These are phyloP conservation scores for Eupsittula cactorum DNA, from an alignment of 2,113 vertebrate genomes.

Conservation along the genomic window DNA sequence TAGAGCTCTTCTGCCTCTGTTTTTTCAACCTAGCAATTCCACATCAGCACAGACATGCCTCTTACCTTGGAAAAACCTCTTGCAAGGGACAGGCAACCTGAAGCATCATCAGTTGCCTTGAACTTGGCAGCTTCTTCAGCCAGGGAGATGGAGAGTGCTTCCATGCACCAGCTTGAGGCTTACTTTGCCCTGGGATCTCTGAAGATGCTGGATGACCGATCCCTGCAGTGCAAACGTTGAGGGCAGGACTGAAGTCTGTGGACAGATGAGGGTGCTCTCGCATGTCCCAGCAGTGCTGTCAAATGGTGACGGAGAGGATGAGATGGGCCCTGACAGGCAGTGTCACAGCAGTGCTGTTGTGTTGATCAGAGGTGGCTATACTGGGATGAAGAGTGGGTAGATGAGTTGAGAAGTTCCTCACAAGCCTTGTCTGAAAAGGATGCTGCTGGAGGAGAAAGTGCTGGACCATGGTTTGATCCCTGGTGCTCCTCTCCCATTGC, in stretches of 20 bases:
- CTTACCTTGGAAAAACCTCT: neutral
- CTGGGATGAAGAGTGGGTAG: neutral
- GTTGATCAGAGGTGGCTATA: neutral
- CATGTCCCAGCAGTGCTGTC: neutral
- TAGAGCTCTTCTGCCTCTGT: neutral
- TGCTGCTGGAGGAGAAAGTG: neutral
- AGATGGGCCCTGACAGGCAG: neutral
- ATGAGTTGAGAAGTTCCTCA: neutral
- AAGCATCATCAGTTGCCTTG: neutral
- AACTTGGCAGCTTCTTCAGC: neutral
- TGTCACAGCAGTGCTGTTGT: neutral
- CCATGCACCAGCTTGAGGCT: neutral
- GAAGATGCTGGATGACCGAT: neutral
- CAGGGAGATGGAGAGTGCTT: rapidly evolving
- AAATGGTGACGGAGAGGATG: neutral
- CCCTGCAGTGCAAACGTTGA: rapidly evolving
- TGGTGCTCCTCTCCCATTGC: neutral
- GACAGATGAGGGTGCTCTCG: rapidly evolving
- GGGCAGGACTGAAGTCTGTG: neutral
- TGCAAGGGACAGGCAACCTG: neutral
- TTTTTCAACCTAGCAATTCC: neutral
- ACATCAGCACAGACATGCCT: rapidly evolving
- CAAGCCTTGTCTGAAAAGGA: neutral
- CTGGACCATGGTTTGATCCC: neutral
- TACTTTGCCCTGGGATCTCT: neutral